Evolutionary conservation across 2,888 invertebrate species (phyloP).

Genomic region (Philonicus albiceps): DNA sequence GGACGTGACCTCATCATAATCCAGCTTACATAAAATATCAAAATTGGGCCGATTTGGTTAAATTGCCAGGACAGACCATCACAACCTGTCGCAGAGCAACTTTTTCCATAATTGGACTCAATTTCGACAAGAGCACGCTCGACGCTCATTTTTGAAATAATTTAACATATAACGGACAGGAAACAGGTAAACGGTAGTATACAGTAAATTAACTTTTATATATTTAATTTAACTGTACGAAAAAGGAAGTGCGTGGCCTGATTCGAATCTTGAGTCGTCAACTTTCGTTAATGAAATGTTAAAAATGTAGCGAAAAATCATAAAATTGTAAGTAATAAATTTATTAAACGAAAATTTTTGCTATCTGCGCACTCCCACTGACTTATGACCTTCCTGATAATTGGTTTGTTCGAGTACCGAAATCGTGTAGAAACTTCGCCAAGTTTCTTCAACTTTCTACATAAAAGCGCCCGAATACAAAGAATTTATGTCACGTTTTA

Average conservation of each 20-base stretch:
- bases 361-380: background rate
- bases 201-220: background rate
- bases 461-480: too few species aligned
- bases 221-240: background rate
- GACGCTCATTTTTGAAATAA: background rate
- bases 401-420: background rate
- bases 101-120: background rate
- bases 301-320: background rate
- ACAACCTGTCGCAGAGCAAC: background rate
- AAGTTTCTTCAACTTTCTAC: too few species aligned
- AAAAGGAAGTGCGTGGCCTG: background rate
- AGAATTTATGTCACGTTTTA: too few species aligned
- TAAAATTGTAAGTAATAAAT: background rate
- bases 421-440: too few species aligned
- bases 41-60: background rate
- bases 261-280: background rate
- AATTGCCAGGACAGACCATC: background rate
- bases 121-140: background rate
- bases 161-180: background rate
- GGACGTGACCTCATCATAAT: slow-evolving; percentile 18
- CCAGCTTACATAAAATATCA: slow-evolving; percentile 1
- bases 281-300: background rate
- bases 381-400: background rate
- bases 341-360: background rate
- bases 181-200: background rate